A percentile compares a stretch with the other conserved stretches of the same genome.
These are phyloP conservation scores for Indicator indicator DNA, from an alignment of 2,113 vertebrate genomes.

Conservation along the genomic window DNA sequence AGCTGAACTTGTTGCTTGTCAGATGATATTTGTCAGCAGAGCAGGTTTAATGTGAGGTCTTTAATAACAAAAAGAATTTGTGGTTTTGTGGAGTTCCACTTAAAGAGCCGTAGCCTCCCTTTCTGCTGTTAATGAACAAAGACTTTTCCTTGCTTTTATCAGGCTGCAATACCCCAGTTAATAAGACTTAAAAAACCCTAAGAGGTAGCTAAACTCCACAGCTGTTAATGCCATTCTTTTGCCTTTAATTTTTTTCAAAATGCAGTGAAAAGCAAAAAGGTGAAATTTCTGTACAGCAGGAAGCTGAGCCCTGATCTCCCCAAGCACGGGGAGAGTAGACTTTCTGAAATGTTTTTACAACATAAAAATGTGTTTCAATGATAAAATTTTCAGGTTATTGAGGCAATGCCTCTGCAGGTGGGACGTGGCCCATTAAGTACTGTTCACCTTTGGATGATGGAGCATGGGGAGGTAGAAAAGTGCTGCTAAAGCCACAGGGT, in stretches of 20 bases:
- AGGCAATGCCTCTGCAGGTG: neutral
- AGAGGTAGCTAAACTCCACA: neutral
- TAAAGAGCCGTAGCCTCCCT: neutral
- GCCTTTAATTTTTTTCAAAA: neutral
- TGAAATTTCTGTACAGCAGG: neutral
- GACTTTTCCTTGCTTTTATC: neutral
- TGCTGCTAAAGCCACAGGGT: neutral
- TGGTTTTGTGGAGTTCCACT: neutral
- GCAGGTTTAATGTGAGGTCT: neutral
- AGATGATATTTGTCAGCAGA: neutral
- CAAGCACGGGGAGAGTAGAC: neutral
- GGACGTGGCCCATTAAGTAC: neutral
- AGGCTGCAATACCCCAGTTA: neutral
- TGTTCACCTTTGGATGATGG: neutral
- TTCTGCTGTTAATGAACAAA: neutral
- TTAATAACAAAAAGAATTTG: neutral
- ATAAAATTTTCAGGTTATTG: neutral
- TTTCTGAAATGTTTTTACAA: neutral
- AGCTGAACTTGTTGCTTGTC: conserved; percentile 20
- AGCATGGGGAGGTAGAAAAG: neutral
- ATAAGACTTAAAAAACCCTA: neutral
- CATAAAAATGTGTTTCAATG: neutral
- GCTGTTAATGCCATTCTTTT: neutral
- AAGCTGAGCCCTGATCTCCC: neutral
- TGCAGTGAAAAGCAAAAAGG: neutral